Base-by-base conservation (phyloP, 2,113 vertebrate species). In the Cromileptes altivelis region DNA sequence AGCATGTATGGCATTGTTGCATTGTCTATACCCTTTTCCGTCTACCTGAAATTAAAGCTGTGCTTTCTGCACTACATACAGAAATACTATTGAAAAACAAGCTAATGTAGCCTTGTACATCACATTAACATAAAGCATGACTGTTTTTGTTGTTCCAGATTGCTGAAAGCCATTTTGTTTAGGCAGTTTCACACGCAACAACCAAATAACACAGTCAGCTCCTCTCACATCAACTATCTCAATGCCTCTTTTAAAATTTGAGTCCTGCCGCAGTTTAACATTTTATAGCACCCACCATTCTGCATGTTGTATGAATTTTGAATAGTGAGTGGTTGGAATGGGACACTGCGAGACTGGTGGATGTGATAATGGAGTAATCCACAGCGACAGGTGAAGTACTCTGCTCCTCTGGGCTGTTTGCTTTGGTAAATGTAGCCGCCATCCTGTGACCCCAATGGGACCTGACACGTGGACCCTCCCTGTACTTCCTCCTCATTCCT, bases 401-500 rank as follows among this genome's bases (percentile, higher is more conserved):
- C 85, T 86, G 87, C 83, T 90, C 83, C 87, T 91, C 87, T 69
- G 68, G 78, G 88, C 89, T 90, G 94, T 92, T 92, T 91, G 88
- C 89, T 90, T 89, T 92, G 91, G 89, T 94, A 91, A 93, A 88
- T 88, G 92, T 91, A 89, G 80, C 76, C 45, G 33, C 89, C 75
- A 70, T 93, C 23, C 8, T 75, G 80, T 93, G 93, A 93, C 92
- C 94, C 90, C 93, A 94, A 94, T 94, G 91, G 90, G 93, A 94
- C 83, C 47, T 93, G 94, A 94, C 93, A 94, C 86, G 69, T 83
- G 78, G 85, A 85, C 85, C 83, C 79, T 75, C 90, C 64, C 80
- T 65, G 82, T 87, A 70, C 81, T 68, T 58, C 80, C 69, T 49
- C 80, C 50, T 82, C 67, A n/a, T 45, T 53, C 75, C 71, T 72